Base-by-base conservation (phyloP, 2,113 vertebrate genomes). In the Daubentonia madagascariensis region DNA sequence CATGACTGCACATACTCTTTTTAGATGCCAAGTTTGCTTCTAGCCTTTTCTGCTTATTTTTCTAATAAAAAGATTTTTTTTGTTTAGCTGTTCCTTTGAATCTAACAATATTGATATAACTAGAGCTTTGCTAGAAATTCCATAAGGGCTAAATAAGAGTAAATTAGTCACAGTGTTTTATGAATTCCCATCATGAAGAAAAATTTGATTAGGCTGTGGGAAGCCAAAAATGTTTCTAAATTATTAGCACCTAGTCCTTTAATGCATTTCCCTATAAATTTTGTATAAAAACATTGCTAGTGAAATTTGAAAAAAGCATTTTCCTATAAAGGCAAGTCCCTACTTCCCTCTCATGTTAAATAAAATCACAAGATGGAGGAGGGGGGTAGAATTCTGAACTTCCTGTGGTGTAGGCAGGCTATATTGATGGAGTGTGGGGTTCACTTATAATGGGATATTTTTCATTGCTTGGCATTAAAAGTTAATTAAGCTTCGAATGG, bases 151-250 rank as follows among this genome's bases (percentile, higher is more conserved):
- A 81, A 89, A 23, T 37, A 92, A 67, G 70, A 94, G 76, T 92
- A 92, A 97, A 80, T 96, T 92, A 96, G 73, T 57, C 35, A 70
- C 32, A 59, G 54, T 45, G 52, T 94, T 98, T 93, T 88, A 78
- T 88, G 93, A 68, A 61, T 48, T 96, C 25, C 73, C 57, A 59
- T 91, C 81, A 76, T 70, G 96, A 94, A 96, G 85, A 93, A 61
- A 85, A 81, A 89, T 84, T 95, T 95, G 83, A 96, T 95, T 97
- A 94, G 81, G 3, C 80, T 95, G 7, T 87, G 37, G 63, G 68
- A 95, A 97, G 81, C 73, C 76, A 97, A 65, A 85, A 79, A 57
- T 93, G 54, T 89, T 96, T 93, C 84, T 75, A 70, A 91, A 40
- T 96, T 63, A 91, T 73, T 75, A 96, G 52, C 65, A 85, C 48